A percentile compares a stretch with the other conserved stretches of the same genome.
Evolutionary conservation across 1,140 invertebrate genomes (phyloP).

Genomic region (Patella vulgata): DNA sequence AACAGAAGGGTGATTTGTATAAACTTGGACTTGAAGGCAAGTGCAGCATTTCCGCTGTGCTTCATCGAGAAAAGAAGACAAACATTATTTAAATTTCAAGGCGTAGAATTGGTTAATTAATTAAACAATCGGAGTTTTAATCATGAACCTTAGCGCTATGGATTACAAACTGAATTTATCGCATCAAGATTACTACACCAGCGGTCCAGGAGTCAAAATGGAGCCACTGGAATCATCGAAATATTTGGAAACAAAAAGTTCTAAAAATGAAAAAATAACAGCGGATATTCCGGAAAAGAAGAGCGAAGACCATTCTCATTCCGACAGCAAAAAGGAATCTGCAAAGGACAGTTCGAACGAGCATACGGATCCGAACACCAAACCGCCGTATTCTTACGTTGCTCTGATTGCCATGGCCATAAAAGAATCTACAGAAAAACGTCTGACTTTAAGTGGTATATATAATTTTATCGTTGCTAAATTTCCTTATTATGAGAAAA

Average conservation of each 20-base stretch:
- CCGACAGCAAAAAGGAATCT: conserved; percentile 13
- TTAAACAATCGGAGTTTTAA: no score
- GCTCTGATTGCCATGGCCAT: conserved; percentile 76
- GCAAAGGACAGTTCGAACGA: conserved; percentile 18
- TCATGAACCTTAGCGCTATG: no score
- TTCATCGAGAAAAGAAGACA: no score
- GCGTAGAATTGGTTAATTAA: no score
- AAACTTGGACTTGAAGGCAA: no score
- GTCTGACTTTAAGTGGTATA: conserved; percentile 69
- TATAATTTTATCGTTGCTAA: conserved; percentile 63
- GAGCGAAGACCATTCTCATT: background rate
- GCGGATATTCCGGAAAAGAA: background rate
- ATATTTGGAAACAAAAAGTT: background rate
- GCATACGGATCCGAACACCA: conserved; percentile 60
- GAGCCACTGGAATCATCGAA: background rate
- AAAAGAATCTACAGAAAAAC: conserved; percentile 68
- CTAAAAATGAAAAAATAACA: background rate
- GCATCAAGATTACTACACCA: conserved; percentile 4
- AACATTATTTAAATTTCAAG: no score
- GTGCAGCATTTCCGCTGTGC: no score
- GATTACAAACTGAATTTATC: background rate
- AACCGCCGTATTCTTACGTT: conserved; percentile 74
- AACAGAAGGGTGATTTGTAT: no score
- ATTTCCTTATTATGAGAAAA: conserved; percentile 66
- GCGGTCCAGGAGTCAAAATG: background rate